Evolutionary conservation across 2,888 invertebrate species (phyloP).

Genomic region (Ethmia dodecea): DNA sequence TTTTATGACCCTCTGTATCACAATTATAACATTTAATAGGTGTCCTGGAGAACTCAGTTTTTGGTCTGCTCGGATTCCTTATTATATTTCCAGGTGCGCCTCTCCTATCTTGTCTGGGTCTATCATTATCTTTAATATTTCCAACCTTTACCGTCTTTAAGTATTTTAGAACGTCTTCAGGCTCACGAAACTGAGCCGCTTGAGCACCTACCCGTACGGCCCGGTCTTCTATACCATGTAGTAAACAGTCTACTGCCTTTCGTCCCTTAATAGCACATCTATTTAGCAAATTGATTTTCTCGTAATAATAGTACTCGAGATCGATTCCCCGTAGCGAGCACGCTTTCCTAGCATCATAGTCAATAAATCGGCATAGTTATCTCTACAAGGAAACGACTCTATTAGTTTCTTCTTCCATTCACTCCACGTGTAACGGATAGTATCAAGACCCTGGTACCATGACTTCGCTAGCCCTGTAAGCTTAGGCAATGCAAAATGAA

Average conservation of each 20-base stretch:
- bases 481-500: neutral
- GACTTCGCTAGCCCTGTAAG: too few relatives aligned
- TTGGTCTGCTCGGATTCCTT: neutral
- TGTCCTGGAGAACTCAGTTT: too few relatives aligned
- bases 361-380: constrained; percentile 1
- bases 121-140: neutral
- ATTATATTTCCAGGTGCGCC: neutral
- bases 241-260: neutral
- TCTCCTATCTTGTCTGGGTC: neutral
- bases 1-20: constrained; percentile 8
- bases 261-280: neutral
- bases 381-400: constrained; percentile 5
- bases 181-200: constrained; percentile 10
- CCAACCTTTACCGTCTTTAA: neutral
- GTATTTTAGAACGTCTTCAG: neutral
- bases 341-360: constrained; percentile 1
- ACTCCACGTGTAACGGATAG: constrained; percentile 1
- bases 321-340: constrained; percentile 1
- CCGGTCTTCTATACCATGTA: constrained; percentile 1
- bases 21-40: constrained; percentile 14
- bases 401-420: constrained; percentile 6
- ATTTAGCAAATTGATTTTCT: too few relatives aligned
- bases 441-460: too few relatives aligned
- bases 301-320: too few relatives aligned
- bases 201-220: constrained; percentile 16